These are phyloP conservation scores for Drosophila funebris DNA, from an alignment of 1,140 invertebrate species.

Conservation along the genomic window DNA sequence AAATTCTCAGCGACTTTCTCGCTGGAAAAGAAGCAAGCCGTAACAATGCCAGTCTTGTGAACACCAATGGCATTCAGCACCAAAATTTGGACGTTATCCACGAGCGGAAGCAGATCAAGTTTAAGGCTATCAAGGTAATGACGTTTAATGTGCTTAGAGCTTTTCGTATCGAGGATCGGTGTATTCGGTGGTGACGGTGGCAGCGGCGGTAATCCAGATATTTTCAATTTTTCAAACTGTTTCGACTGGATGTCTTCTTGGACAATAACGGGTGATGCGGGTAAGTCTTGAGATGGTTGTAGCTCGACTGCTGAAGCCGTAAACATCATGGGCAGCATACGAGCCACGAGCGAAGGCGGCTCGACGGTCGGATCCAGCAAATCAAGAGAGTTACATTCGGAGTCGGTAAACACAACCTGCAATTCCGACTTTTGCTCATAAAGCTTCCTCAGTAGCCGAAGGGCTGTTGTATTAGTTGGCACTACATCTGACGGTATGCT, in stretches of 20 bases:
- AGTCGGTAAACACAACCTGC: conserved; percentile 7
- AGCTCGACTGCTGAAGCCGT: neutral
- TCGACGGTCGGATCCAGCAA: conserved; percentile 20
- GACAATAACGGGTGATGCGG: neutral
- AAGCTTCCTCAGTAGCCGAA: conserved; percentile 10
- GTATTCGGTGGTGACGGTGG: conserved; percentile 50
- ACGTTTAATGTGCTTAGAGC: conserved; percentile 7
- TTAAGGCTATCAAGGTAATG: conserved; percentile 29
- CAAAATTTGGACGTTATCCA: conserved; percentile 18
- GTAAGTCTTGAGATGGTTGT: neutral
- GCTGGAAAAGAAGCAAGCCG: conserved; percentile 28
- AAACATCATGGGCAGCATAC: conserved; percentile 51
- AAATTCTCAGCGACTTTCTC: conserved; percentile 16
- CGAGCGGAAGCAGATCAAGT: conserved; percentile 22
- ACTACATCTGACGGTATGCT: conserved; percentile 41
- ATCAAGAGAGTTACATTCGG: conserved; percentile 11
- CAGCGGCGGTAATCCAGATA: neutral
- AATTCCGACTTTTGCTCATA: conserved; percentile 1
- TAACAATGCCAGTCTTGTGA: conserved; percentile 32
- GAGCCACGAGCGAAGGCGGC: conserved; percentile 32
- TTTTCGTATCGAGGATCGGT: neutral
- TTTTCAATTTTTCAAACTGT: neutral
- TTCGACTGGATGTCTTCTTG: neutral
- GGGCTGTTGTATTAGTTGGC: conserved; percentile 23
- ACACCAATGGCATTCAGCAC: conserved; percentile 5